Evolutionary conservation across 2,113 vertebrate species (phyloP).

Genomic region (Myotis davidii): DNA sequence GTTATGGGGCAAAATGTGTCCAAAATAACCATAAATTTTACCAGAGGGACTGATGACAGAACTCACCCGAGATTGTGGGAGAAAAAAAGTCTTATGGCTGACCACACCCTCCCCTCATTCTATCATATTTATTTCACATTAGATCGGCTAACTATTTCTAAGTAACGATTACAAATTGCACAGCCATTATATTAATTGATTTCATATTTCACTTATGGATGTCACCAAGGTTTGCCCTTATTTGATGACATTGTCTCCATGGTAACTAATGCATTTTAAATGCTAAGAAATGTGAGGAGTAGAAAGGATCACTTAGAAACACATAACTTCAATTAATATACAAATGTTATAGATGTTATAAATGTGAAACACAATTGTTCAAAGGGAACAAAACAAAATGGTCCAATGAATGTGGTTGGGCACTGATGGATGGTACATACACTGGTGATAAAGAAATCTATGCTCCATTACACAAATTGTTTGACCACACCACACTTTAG

Average conservation of each 20-base stretch:
- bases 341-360: too few species aligned
- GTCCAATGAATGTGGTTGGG: background rate
- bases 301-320: too few species aligned
- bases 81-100: background rate
- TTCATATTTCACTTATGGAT: constrained; percentile 59
- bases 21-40: background rate
- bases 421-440: background rate
- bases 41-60: background rate
- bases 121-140: constrained; percentile 51
- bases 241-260: too few species aligned
- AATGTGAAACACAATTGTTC: too few species aligned
- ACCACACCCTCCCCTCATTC: background rate
- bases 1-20: background rate
- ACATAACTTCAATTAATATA: too few species aligned
- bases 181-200: constrained; percentile 58
- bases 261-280: too few species aligned
- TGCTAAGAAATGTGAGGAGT: too few species aligned
- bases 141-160: constrained; percentile 22
- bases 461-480: background rate
- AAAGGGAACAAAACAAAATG: background rate
- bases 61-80: background rate
- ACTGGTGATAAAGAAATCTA: constrained; percentile 31
- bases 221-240: constrained; percentile 50
- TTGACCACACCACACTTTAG: background rate
- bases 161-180: constrained; percentile 57